Evolutionary conservation across 1,140 invertebrate genomes (phyloP), one percentile per base, ranked within the genome.

Genomic region (Vanessa atalanta): DNA sequence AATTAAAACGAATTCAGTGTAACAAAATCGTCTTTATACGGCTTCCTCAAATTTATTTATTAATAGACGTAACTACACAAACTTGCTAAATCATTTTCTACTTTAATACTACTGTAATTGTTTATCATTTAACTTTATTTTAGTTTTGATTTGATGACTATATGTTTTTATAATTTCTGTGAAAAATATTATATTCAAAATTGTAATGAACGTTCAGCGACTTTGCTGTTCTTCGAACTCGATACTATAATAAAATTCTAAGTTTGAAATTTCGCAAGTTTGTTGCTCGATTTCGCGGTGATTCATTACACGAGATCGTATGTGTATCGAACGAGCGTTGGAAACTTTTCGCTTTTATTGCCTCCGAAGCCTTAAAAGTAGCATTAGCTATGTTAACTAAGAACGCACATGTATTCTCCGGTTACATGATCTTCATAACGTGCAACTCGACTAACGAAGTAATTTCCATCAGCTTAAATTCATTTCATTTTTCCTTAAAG

Each of bases 331-430:
- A 70, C 73, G 68, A 66, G 72, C 55, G 68, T 70, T 64, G 48
- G 43, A 74, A 79, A 84, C 76, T 82, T 84, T 79, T 68, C 75
- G 75, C 79, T 78, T 84, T 86, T 85, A 85, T 83, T 85, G 74
- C 79, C 75, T 73, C 76, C 63, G 81, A 87, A 88, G 79, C 86
- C 83, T 81, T 86, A 85, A 78, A 79, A 80, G 77, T 79, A 80
- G 78, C 77, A 79, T 81, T 80, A 75, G 75, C 75, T 78, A 68
- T 77, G 77, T 73, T 75, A 75, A 78, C 71, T 76, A 65, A 75
- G 75, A 77, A 77, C 77, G 71, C 78, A 83, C 68, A 23, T 60
- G 68, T 60, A 60, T 69, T 68, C 57, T 61, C 23, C 23, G 26
- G 57, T 61, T 37, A 61, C 57, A 61, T 15, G 26, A 37, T 61